Base-by-base conservation (phyloP, 2,797 vertebrate genomes). In the Trachops cirrhosus region DNA sequence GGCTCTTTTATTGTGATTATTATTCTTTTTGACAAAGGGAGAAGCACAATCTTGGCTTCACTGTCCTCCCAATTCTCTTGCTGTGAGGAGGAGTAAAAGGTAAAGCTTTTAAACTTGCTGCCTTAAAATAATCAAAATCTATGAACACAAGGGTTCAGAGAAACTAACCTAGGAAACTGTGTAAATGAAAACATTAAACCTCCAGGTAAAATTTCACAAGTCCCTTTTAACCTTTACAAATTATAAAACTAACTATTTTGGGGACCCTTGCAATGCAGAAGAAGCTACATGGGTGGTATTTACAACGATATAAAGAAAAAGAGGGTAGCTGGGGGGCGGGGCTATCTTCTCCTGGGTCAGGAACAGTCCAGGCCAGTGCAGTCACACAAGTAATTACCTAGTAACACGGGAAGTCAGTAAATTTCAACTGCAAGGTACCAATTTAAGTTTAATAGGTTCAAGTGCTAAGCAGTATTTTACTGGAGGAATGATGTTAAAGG, bases 171-270 rank as follows among this genome's bases (percentile, higher is more conserved):
- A 78, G 37, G 21, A 86, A 78, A 67, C 3, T 8, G 22, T 10
- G n/a, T 48, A 46, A 48, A 79, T 41, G 39, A 77, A 86, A 89
- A 87, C 39, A 37, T 8, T 87, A 67, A 57, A 48, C 41, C 18
- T 64, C 29, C 68, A 74, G 19, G 79, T 39, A 93, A 91, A 95
- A 91, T 93, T 64, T 77, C 32, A 52, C 74, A 89, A 78, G 7
- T 73, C 14, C 41, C 62, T 70, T 12, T 22, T 18, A 34, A 22
- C 2, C 59, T 89, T 57, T 15, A 86, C 12, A 50, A 75, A 91
- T 75, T 26, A 54, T 68, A 78, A 94, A 93, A 94, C 41, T 41
- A 78, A 62, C 6, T 12, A 32, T 54, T 83, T 62, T 16, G 12
- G 74, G 32, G 64, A 85, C 11, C 9, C 19, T 79, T 34, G 80